Evolutionary conservation across 2,888 invertebrate genomes (phyloP).

Genomic region (Seira ritae): DNA sequence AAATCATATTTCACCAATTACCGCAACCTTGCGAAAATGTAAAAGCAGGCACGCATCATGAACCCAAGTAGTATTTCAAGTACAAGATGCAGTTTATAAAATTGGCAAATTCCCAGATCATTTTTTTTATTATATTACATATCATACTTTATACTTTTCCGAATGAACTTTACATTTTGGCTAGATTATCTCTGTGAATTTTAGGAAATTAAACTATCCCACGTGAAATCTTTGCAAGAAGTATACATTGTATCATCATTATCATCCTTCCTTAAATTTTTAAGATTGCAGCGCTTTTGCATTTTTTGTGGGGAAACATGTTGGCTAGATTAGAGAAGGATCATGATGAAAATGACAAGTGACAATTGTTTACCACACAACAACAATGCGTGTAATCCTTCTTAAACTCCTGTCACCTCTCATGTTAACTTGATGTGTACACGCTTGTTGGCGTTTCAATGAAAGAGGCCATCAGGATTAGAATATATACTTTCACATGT

Average conservation of each 20-base stretch:
- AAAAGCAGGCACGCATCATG: not conserved
- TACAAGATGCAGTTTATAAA: not conserved
- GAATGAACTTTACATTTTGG: not conserved
- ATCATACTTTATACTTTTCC: no score
- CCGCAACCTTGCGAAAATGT: no score
- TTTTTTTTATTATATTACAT: no score
- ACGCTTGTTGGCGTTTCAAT: slow-evolving; percentile 23
- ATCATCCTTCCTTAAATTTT: not conserved
- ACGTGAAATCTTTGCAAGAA: not conserved
- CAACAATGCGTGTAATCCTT: slow-evolving; percentile 27
- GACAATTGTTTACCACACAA: slow-evolving; percentile 51
- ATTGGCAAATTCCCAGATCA: not conserved
- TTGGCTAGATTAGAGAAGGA: not conserved
- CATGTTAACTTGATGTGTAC: slow-evolving; percentile 11
- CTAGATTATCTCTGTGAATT: not conserved
- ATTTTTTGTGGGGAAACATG: no score
- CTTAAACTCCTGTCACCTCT: slow-evolving; percentile 2
- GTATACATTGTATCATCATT: not conserved
- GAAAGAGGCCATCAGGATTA: slow-evolving; percentile 42
- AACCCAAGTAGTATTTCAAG: not conserved
- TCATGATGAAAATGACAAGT: slow-evolving; percentile 44
- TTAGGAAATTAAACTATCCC: not conserved
- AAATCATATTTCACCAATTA: slow-evolving; percentile 1
- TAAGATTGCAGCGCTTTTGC: not conserved
- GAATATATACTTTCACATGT: slow-evolving; percentile 45